Conservation (phyloP, 2,113 vertebrate genomes). For the Lampris megalopsis region DNA sequence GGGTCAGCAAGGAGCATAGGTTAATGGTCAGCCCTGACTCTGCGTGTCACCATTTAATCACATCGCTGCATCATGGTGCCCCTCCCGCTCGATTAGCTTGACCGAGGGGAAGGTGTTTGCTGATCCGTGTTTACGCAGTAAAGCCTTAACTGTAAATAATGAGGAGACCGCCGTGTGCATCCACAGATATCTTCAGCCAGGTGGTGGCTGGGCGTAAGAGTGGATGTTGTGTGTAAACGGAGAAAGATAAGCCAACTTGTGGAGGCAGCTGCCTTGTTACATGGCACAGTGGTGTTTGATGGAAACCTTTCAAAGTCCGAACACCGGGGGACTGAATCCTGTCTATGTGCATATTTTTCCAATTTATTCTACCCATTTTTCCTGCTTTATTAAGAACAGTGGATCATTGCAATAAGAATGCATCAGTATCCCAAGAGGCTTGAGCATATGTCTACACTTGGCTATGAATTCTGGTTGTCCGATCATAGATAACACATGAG, state of each 20-base stretch:
- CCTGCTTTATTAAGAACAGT: slow-evolving; percentile 29
- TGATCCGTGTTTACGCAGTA: slow-evolving; percentile 59
- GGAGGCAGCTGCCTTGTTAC: slow-evolving; percentile 49
- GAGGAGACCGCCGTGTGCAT: slow-evolving; percentile 38
- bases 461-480: slow-evolving; percentile 27
- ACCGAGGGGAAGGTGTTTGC: slow-evolving; percentile 55
- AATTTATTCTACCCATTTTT: slow-evolving; percentile 36
- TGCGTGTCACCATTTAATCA: slow-evolving; percentile 37
- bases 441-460: background rate
- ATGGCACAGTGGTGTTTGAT: slow-evolving; percentile 52
- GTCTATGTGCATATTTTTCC: slow-evolving; percentile 56
- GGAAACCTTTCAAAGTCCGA: slow-evolving; percentile 54
- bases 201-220: slow-evolving; percentile 42
- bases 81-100: slow-evolving; percentile 63
- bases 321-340: slow-evolving; percentile 39
- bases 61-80: slow-evolving; percentile 41
- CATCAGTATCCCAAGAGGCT: slow-evolving; percentile 17
- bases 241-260: slow-evolving; percentile 39
- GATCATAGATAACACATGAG: slow-evolving; percentile 1
- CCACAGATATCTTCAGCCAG: slow-evolving; percentile 46
- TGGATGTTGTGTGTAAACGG: slow-evolving; percentile 46
- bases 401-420: slow-evolving; percentile 29
- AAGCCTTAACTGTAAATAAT: slow-evolving; percentile 65
- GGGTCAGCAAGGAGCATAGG: slow-evolving; percentile 59
- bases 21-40: slow-evolving; percentile 72